A percentile compares a stretch with the other conserved stretches of the same genome.
These are phyloP conservation scores for Apteryx owenii DNA, from an alignment of 2,113 vertebrate genomes.

Conservation along the genomic window DNA sequence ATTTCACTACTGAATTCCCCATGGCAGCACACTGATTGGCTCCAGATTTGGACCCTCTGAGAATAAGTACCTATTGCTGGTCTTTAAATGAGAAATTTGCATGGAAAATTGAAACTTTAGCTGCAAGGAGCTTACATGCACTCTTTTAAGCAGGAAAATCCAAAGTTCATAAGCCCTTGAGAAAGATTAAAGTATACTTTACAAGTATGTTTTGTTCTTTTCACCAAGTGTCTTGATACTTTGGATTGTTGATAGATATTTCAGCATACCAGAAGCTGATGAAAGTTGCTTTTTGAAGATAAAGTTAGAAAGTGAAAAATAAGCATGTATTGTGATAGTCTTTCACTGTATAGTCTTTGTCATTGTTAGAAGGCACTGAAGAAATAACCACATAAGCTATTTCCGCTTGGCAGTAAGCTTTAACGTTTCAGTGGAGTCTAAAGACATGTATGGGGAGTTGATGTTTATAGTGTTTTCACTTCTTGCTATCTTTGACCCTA, in stretches of 20 bases:
- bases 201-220: neutral
- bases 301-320: neutral
- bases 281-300: neutral
- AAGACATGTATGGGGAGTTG: neutral
- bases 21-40: neutral
- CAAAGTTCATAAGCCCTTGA: neutral
- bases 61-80: neutral
- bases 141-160: neutral
- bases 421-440: neutral
- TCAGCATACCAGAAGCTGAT: neutral
- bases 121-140: neutral
- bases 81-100: neutral
- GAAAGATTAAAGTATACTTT: neutral
- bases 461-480: neutral
- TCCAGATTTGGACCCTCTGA: neutral
- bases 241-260: neutral
- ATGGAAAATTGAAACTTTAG: neutral
- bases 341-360: neutral
- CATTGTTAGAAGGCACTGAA: neutral
- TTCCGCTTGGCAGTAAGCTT: neutral
- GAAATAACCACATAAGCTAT: neutral
- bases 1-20: neutral
- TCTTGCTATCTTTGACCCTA: neutral
- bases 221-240: neutral
- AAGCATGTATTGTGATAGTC: neutral